Base-by-base conservation (phyloP, 2,888 invertebrate genomes). In the Aethes cnicana region DNA sequence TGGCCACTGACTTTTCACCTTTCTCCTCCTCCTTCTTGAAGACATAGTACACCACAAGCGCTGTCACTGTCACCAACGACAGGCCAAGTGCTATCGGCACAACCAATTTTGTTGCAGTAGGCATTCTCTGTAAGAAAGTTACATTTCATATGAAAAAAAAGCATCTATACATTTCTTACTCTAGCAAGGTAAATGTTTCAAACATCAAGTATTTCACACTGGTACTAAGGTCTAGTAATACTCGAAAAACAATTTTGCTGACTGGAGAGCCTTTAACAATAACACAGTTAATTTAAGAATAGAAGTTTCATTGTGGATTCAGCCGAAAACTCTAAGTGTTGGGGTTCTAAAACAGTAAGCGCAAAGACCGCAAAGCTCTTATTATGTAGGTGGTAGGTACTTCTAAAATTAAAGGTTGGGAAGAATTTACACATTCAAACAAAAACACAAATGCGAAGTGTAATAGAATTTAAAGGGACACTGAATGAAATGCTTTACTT, bases 11-110 rank as follows among this genome's bases (percentile, higher is more conserved):
- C 42, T 69, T 72, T 1, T 81, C 74, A 9, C 77, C 74, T 0
- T 86, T 81, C 18, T 93, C 89, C 8, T 87, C 90, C 55, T 94
- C 93, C 66, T 91, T 92, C 76, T 92, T 93, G 52, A 93, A 91
- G 30, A 94, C 81, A 55, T 93, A 91, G 77, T 95, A 95, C 1
- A 94, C 79, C 56, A 95, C 90, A 63, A 93, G 92, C 9, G 94
- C 92, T 55, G 93, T 92, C 11, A 94, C 87, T n/a, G 94, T 92
- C 60, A 94, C 93, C 52, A 94, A 70, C 0, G 94, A 93, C 44
- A 94, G 73, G 8, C 94, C 94, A 12, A 95, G 73, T 33, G 92
- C 83, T 25, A 94, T 67, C 21, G 94, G 93, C 55, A 93, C 48
- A 1, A 81, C 57, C n/a, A 86, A 56, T 52, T 83, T 86, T 8